Base-by-base conservation (phyloP, 2,888 invertebrate genomes). In the Ptilodon capucinus region DNA sequence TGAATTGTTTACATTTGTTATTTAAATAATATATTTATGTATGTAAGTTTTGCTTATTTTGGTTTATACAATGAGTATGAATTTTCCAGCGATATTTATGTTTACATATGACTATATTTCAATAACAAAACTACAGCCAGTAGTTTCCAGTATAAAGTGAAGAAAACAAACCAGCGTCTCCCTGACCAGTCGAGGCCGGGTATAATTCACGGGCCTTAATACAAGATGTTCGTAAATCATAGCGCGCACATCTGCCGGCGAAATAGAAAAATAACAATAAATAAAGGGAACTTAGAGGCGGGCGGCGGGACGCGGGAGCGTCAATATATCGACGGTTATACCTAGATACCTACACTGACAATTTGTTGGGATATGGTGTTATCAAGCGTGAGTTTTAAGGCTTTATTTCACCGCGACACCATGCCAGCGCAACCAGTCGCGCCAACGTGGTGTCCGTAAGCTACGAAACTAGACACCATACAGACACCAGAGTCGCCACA, bases 261-360 rank as follows among this genome's bases (percentile, higher is more conserved):
- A 90, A 91, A 91, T 90, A 91, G 90, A 90, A 91, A 91, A 91
- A 91, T 91, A 91, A 91, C 90, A 90, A 90, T 91, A 90, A 91
- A 91, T 90, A 89, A 80, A 79, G 76, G 79, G 75, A 79, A 79
- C 76, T 73, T 68, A 67, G 66, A 61, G 61, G 64, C 51, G 62
- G 51, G 64, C 38, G 38, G 38, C 13, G n/a, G 6, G 19, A 70
- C 57, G 61, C 61, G 63, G 61, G 54, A n/a, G n/a, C n/a, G n/a
- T n/a, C n/a, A n/a, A 51, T 57, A 53, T 7, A 4, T 8, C 7
- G n/a, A 9, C 11, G n/a, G n/a, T n/a, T n/a, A 11, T 35, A 6
- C 14, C 2, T n/a, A 30, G 13, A 30, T 30, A 30, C n/a, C n/a
- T n/a, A 30, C n/a, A n/a, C 32, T 32, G 32, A 32, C 14, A 32